Percentiles rank a stretch among this genome's conserved stretches.
These are phyloP conservation scores for Creontiades dilutus DNA, from an alignment of 2,888 invertebrate species.

Conservation along the genomic window DNA sequence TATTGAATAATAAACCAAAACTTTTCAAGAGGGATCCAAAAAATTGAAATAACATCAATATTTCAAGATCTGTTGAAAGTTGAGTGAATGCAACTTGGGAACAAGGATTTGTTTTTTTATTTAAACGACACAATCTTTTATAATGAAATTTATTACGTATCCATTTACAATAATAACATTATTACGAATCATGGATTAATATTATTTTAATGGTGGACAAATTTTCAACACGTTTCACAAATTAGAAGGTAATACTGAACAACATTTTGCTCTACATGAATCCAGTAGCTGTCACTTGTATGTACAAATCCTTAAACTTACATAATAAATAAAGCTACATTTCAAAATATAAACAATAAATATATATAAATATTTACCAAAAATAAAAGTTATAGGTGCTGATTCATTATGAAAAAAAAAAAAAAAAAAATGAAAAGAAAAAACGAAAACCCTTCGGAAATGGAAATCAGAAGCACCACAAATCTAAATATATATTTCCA, in stretches of 20 bases:
- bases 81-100: too few species aligned
- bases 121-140: conserved; percentile 2
- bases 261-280: conserved; percentile 51
- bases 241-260: conserved; percentile 67
- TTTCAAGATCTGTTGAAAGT: too few species aligned
- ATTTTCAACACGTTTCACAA: conserved; percentile 58
- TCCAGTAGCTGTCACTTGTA: conserved; percentile 52
- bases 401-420: background rate
- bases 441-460: conserved; percentile 42
- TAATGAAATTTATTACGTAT: conserved; percentile 10
- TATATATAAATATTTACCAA: conserved; percentile 61
- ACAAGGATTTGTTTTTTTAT: too few species aligned
- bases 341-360: conserved; percentile 65
- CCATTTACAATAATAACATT: conserved; percentile 52
- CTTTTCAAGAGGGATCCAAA: too few species aligned
- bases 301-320: conserved; percentile 64
- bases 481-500: conserved; percentile 38
- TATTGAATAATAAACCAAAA: too few species aligned
- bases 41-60: too few species aligned
- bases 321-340: conserved; percentile 65
- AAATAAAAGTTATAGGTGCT: conserved; percentile 54
- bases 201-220: conserved; percentile 56
- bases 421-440: background rate
- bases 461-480: conserved; percentile 47
- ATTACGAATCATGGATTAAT: conserved; percentile 38